A percentile compares a stretch with the other conserved stretches of the same genome.
These are phyloP conservation scores for Spheniscus mendiculus DNA, from an alignment of 2,113 vertebrate genomes.

Conservation along the genomic window DNA sequence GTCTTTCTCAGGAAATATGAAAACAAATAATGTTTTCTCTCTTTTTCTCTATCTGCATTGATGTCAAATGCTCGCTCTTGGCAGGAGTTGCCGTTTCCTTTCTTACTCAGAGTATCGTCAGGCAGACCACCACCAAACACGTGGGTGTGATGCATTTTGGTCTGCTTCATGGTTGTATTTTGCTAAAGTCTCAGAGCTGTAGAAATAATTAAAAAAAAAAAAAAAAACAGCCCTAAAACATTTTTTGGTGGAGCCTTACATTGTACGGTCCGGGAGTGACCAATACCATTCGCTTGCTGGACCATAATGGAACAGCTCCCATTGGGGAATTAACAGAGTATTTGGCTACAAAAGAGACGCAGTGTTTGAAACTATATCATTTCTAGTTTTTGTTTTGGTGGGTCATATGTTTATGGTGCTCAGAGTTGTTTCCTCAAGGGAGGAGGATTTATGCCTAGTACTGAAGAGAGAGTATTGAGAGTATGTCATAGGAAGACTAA, in stretches of 20 bases:
- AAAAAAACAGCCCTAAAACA: too few species aligned
- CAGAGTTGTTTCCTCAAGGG: not conserved
- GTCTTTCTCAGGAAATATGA: slow-evolving; percentile 48
- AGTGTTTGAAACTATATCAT: not conserved
- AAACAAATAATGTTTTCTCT: slow-evolving; percentile 40
- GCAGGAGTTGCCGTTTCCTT: not conserved
- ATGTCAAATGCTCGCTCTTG: not conserved
- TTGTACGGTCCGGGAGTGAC: not conserved
- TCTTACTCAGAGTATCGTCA: not conserved
- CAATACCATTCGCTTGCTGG: not conserved
- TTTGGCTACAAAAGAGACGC: not conserved
- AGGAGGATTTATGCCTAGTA: not conserved
- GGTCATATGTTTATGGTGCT: not conserved
- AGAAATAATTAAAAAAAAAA: not conserved
- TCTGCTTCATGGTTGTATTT: not conserved
- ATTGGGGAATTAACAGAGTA: not conserved
- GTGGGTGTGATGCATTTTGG: not conserved
- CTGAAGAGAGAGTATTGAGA: not conserved
- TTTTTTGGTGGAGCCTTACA: not conserved
- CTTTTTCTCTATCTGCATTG: not conserved
- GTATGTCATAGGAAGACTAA: not conserved
- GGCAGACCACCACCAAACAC: rapidly evolving
- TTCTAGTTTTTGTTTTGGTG: not conserved
- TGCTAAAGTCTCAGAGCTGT: not conserved
- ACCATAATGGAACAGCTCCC: not conserved